A percentile compares a stretch with the other conserved stretches of the same genome.
phyloP scores from a whole-genome alignment of 2,888 invertebrate genomes.

The Orthosia gracilis region DNA sequence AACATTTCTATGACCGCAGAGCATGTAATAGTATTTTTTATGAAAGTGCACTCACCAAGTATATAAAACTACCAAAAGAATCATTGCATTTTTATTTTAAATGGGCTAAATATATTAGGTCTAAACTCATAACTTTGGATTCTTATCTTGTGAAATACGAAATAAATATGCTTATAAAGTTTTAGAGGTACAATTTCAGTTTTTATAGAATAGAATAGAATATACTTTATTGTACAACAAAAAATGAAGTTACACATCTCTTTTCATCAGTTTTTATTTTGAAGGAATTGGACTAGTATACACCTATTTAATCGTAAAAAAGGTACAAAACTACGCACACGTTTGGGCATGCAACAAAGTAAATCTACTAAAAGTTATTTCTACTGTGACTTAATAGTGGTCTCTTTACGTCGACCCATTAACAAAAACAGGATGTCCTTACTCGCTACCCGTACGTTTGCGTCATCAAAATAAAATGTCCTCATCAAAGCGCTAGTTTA shows the following conservation, averaged over 20 bases:
- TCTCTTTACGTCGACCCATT: slow-evolving; percentile 17
- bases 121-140: not conserved
- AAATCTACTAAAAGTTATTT: slow-evolving; percentile 9
- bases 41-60: slow-evolving; percentile 23
- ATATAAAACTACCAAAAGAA: not conserved
- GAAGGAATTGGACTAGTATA: too few species aligned
- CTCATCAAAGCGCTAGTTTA: slow-evolving; percentile 40
- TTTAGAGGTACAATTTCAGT: too few species aligned
- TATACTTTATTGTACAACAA: too few species aligned
- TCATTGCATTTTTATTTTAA: not conserved
- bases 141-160: too few species aligned
- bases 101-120: too few species aligned
- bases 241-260: too few species aligned
- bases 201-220: too few species aligned
- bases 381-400: slow-evolving; percentile 1
- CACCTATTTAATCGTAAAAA: not conserved
- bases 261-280: too few species aligned
- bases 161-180: too few species aligned
- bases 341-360: not conserved
- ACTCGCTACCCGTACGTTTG: slow-evolving; percentile 1
- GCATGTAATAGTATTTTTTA: slow-evolving; percentile 37
- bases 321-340: not conserved
- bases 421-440: slow-evolving; percentile 23
- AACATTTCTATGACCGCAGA: slow-evolving; percentile 14
- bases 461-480: slow-evolving; percentile 40